Percentiles rank a stretch among this genome's conserved stretches.
Evolutionary conservation across 2,797 vertebrate genomes (phyloP).

Genomic region (Tragelaphus eurycerus): DNA sequence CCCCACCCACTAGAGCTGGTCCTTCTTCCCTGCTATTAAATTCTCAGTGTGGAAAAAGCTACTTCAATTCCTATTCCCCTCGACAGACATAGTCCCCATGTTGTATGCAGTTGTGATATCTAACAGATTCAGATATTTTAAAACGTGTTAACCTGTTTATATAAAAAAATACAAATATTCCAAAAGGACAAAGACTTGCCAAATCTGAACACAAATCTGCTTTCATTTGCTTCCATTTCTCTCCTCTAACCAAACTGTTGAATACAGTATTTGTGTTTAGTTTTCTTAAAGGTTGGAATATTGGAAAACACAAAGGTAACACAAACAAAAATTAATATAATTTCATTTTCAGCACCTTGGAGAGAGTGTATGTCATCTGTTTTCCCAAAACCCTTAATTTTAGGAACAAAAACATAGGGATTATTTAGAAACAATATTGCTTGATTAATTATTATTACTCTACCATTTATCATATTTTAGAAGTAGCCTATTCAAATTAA

Average conservation of each 20-base stretch:
- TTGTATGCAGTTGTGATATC: not conserved
- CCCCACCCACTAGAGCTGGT: not conserved
- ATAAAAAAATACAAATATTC: not conserved
- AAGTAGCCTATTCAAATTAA: not conserved
- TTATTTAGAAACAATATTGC: not conserved
- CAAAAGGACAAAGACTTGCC: not conserved
- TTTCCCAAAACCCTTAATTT: not conserved
- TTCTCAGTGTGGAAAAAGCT: slow-evolving; percentile 19
- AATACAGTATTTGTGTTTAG: not conserved
- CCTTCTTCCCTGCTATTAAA: slow-evolving; percentile 2
- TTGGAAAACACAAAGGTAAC: not conserved
- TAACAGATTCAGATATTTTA: not conserved
- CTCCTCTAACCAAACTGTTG: not conserved
- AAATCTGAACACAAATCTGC: not conserved
- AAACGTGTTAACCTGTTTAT: slow-evolving; percentile 21
- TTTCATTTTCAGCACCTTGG: slow-evolving; percentile 33
- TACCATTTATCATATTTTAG: not conserved
- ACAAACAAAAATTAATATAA: not conserved
- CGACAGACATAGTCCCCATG: not conserved
- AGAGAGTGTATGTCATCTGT: not conserved
- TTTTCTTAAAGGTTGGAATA: not conserved
- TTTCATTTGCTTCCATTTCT: not conserved
- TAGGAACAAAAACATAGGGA: not conserved
- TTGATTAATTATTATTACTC: not conserved
- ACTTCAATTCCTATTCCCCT: not conserved